Percentiles rank a stretch among this genome's conserved stretches.
Conservation (phyloP, 92 coral and sea anemone species). For the Bergia puertoricense region DNA sequence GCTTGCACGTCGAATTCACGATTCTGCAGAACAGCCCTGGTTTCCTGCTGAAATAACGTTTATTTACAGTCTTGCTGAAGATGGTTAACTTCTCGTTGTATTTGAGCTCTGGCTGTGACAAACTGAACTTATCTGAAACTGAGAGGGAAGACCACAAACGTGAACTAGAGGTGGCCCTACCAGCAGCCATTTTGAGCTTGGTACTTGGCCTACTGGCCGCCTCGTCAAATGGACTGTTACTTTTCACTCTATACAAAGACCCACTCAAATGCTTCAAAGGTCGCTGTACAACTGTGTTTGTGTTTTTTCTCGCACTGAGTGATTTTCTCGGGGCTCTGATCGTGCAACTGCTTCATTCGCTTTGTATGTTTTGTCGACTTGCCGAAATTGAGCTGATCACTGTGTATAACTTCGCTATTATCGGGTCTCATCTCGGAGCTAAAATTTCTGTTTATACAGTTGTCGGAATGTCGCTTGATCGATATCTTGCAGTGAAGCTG, state of each 20-base stretch:
- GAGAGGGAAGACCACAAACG: background rate
- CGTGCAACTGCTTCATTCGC: constrained; percentile 56
- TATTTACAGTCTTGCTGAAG: background rate
- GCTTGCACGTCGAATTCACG: background rate
- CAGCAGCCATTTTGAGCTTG: constrained; percentile 62
- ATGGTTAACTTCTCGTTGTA: background rate
- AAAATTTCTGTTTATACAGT: constrained; percentile 72
- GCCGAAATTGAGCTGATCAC: constrained; percentile 4
- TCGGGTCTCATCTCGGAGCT: constrained; percentile 61
- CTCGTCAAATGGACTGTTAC: constrained; percentile 66
- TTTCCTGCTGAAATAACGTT: background rate
- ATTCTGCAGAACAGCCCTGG: background rate
- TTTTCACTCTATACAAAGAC: constrained; percentile 63
- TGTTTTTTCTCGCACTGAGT: constrained; percentile 59
- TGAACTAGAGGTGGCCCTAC: constrained; percentile 22
- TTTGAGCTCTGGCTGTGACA: background rate
- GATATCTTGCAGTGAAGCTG: constrained; percentile 61
- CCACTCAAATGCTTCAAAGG: constrained; percentile 62
- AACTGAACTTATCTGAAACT: background rate
- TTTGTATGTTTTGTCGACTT: constrained; percentile 50
- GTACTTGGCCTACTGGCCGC: constrained; percentile 58
- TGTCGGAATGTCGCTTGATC: constrained; percentile 65
- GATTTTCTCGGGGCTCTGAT: constrained; percentile 65
- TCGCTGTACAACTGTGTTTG: constrained; percentile 59
- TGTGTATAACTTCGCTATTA: constrained; percentile 29